Evolutionary conservation across 2,113 vertebrate species (phyloP), one percentile per base, ranked within the genome.

Genomic region (Carlito syrichta): DNA sequence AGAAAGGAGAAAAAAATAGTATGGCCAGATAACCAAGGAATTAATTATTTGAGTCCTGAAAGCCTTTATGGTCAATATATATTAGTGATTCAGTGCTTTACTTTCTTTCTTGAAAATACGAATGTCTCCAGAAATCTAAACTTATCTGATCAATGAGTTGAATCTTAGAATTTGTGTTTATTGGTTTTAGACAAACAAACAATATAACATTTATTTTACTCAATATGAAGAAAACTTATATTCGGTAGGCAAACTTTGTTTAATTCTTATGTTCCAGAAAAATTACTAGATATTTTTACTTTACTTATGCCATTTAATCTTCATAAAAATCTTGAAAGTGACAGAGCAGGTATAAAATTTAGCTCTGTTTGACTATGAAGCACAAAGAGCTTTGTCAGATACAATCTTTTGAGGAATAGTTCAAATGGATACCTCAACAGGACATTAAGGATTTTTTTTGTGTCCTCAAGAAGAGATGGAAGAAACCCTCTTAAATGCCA

Each of bases 291-390:
- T 7, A 89, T 81, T 93, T 74, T 96, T 6, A 66, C 20, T 95
- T 86, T 63, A 95, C 85, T 97, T 89, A 77, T 92, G n/a, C 86
- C 48, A 93, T 60, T 86, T 89, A 94, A 66, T 89, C 23, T 86
- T 94, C 52, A 93, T 87, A 68, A 95, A 62, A 95, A 76, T 91
- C 43, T 77, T 92, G 3, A 60, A 54, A 87, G 52, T 78, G 35
- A 81, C 45, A 82, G 30, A 76, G 13, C 27, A 84, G 50, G n/a
- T 6, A 22, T 83, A 25, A 87, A 89, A 91, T 52, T 45, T 30
- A 83, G 8, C 30, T 77, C n/a, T 74, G 25, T 4, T 73, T 83
- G 20, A 74, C 56, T 32, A 22, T 30, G 9, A 6, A 50, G 13
- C 1, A 50, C 56, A 56, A 8, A 93, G 8, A 93, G n/a, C n/a